phyloP scores from a whole-genome alignment of 2,113 vertebrate species.

The Pelvicachromis taeniatus region DNA sequence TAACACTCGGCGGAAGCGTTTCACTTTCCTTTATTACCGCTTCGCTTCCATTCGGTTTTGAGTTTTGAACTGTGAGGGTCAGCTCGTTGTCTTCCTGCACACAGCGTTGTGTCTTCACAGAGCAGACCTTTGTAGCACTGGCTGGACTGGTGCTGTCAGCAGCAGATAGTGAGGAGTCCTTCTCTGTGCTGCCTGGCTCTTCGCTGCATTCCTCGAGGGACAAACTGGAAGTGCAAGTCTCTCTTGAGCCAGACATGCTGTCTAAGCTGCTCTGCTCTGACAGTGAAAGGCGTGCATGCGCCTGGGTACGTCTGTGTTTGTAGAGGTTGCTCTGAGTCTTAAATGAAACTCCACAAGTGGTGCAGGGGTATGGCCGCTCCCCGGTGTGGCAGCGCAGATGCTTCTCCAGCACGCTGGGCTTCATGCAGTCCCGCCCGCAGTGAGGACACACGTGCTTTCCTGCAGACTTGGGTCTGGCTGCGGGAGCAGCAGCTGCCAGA shows the following conservation, averaged over 20 bases:
- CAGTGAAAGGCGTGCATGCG: constrained; percentile 80
- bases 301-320: constrained; percentile 92
- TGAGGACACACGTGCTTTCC: constrained; percentile 88
- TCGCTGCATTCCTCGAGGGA: constrained; percentile 50
- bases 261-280: constrained; percentile 73
- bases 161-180: not conserved
- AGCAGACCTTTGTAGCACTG: not conserved
- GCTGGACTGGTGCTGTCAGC: not conserved
- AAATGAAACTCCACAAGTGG: constrained; percentile 88
- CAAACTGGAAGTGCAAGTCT: constrained; percentile 39
- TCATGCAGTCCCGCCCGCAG: constrained; percentile 92
- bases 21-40: constrained; percentile 12
- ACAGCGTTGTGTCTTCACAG: not conserved
- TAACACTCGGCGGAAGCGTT: constrained; percentile 36
- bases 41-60: not conserved
- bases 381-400: constrained; percentile 96
- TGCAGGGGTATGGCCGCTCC: constrained; percentile 90
- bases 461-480: constrained; percentile 73
- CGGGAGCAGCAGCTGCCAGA: constrained; percentile 23
- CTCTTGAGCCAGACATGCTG: constrained; percentile 59
- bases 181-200: constrained; percentile 33
- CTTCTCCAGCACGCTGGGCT: constrained; percentile 96
- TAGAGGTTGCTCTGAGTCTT: constrained; percentile 99
- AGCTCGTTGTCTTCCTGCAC: constrained; percentile 22
- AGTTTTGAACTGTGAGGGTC: not conserved